Percentiles rank a stretch among this genome's conserved stretches.
phyloP scores from a whole-genome alignment of 1,140 invertebrate genomes.

The Bombus cullumanus region DNA sequence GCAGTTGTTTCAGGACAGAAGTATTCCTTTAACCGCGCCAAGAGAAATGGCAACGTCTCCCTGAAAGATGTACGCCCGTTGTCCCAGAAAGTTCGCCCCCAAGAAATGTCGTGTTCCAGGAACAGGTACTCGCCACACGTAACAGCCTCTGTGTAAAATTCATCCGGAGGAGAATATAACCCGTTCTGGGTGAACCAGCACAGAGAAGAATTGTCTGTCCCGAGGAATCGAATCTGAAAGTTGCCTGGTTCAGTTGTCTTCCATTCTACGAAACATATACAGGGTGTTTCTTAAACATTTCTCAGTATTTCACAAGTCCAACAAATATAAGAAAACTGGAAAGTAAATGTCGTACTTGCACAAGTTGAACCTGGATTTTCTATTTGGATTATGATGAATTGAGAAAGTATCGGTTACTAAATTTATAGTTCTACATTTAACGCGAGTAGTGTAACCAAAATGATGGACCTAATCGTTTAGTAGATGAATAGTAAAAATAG shows the following conservation, averaged over 20 bases:
- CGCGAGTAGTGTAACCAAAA: background rate
- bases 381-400: background rate
- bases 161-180: conserved; percentile 19
- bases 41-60: conserved; percentile 27
- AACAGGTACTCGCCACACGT: conserved; percentile 17
- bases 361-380: background rate
- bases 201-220: conserved; percentile 27
- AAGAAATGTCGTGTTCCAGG: conserved; percentile 27
- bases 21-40: conserved; percentile 18
- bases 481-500: background rate
- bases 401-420: background rate
- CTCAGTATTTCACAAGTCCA: background rate
- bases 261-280: background rate
- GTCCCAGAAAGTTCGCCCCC: conserved; percentile 25
- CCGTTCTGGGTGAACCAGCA: background rate
- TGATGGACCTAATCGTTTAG: background rate
- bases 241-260: background rate
- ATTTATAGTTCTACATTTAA: background rate
- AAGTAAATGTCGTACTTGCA: background rate
- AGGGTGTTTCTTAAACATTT: conserved; percentile 1
- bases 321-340: no score
- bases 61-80: conserved; percentile 39
- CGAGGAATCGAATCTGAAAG: conserved; percentile 32
- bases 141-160: conserved; percentile 40
- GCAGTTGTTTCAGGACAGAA: background rate